Percentiles rank a stretch among this genome's conserved stretches.
Evolutionary conservation across 2,888 invertebrate species (phyloP).

Genomic region (Sminthurinus aureus): DNA sequence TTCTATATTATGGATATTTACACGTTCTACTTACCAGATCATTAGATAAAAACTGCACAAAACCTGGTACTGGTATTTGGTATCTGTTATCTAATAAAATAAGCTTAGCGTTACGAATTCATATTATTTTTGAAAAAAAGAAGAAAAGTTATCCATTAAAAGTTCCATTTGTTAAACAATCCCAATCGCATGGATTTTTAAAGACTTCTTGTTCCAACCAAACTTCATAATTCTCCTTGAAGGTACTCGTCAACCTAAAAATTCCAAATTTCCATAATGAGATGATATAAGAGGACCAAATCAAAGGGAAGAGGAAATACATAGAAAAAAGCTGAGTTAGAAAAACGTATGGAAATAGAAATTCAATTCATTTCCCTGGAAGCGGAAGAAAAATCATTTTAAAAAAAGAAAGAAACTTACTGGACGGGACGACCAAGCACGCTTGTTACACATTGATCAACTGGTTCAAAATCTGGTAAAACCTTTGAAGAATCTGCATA

Average conservation of each 20-base stretch:
- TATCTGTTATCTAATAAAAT: too few species aligned
- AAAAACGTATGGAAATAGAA: too few species aligned
- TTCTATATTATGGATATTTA: too few species aligned
- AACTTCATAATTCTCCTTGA: constrained; percentile 88
- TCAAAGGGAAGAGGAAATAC: too few species aligned
- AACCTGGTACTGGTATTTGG: too few species aligned
- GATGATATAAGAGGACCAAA: too few species aligned
- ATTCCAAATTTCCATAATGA: too few species aligned
- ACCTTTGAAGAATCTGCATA: constrained; percentile 70
- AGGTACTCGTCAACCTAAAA: constrained; percentile 83
- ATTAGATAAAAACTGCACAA: too few species aligned
- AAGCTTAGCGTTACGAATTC: too few species aligned
- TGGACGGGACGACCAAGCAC: constrained; percentile 81
- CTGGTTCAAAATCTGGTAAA: constrained; percentile 68
- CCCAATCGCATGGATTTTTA: constrained; percentile 74
- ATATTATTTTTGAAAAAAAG: background rate
- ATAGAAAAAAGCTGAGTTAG: too few species aligned
- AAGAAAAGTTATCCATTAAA: constrained; percentile 1
- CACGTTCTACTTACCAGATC: background rate
- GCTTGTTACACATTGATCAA: constrained; percentile 83
- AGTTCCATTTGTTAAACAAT: constrained; percentile 63
- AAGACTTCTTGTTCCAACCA: constrained; percentile 98
- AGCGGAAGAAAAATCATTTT: too few species aligned
- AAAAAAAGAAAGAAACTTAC: constrained; percentile 28
- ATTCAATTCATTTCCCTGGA: too few species aligned